These are phyloP conservation scores for Hippopotamus amphibius DNA, from an alignment of 2,113 vertebrate genomes.

Conservation along the genomic window DNA sequence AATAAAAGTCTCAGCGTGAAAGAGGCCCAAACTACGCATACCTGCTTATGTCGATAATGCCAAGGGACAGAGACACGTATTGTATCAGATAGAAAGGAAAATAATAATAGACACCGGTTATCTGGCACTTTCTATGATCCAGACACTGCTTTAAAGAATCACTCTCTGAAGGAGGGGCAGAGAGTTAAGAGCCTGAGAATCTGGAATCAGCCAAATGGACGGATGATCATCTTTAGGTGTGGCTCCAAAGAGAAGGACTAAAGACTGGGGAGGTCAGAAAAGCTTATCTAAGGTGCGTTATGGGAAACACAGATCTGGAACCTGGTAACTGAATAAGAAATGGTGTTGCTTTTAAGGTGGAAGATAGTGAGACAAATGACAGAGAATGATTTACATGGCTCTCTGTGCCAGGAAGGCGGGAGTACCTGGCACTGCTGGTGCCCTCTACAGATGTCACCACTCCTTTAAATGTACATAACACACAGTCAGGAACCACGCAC, in stretches of 20 bases:
- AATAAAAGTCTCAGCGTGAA: not conserved
- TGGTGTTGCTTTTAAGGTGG: not conserved
- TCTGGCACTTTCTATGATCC: not conserved
- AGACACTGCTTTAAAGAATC: not conserved
- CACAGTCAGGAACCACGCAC: not conserved
- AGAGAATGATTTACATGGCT: not conserved
- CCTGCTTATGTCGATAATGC: not conserved
- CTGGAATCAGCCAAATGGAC: conserved; percentile 3
- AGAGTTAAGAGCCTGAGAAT: not conserved
- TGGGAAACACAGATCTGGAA: not conserved
- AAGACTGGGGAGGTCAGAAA: conserved; percentile 51
- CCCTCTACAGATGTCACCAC: not conserved
- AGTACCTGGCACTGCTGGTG: too few relatives aligned
- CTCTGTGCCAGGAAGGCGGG: not conserved
- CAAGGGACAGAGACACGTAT: not conserved
- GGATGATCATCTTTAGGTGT: conserved; percentile 20
- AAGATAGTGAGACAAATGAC: conserved; percentile 12
- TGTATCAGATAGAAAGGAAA: not conserved
- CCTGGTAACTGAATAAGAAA: not conserved
- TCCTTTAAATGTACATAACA: not conserved
- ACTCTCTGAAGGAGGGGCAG: not conserved
- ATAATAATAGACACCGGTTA: not conserved
- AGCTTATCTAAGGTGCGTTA: not conserved
- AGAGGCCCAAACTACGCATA: not conserved
- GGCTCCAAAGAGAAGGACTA: conserved; percentile 35